A percentile compares a stretch with the other conserved stretches of the same genome.
Conservation (phyloP, 2,113 vertebrate species). For the Orthonyx spaldingii region DNA sequence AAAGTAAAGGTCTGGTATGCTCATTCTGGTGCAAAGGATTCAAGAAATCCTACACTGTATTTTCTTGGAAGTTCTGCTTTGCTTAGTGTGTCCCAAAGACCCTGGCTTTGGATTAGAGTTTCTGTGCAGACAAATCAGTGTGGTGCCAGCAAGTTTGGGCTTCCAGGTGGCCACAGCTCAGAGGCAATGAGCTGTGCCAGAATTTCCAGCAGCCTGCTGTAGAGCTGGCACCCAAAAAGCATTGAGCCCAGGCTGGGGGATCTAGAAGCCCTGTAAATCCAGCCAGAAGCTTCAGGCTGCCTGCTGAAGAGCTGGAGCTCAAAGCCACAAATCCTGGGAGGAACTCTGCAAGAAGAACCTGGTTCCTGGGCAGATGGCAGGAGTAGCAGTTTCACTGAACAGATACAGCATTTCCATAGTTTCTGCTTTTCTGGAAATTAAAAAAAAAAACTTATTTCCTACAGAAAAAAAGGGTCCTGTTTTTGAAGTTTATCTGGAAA, state of each 20-base stretch:
- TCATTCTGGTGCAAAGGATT: neutral
- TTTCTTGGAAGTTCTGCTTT: neutral
- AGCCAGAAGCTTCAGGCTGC: neutral
- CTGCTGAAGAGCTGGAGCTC: neutral
- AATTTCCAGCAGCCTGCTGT: neutral
- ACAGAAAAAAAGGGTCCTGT: neutral
- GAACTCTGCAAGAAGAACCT: neutral
- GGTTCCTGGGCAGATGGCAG: neutral
- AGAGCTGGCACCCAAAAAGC: neutral
- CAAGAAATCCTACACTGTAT: neutral
- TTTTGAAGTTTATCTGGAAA: neutral
- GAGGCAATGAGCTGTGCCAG: neutral
- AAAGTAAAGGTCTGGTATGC: neutral
- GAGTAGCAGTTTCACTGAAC: neutral
- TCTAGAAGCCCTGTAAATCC: neutral
- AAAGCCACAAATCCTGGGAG: neutral
- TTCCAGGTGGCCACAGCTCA: constrained; percentile 7
- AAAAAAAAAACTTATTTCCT: neutral
- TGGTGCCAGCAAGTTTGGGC: neutral
- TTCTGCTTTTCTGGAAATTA: neutral
- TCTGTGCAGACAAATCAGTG: neutral
- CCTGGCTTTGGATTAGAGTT: neutral
- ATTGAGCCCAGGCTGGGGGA: neutral
- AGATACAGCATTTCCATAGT: neutral
- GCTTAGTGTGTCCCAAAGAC: neutral